Percentiles rank a stretch among this genome's conserved stretches.
These are phyloP conservation scores for Phanerotoma sp. DNA, from an alignment of 2,888 invertebrate species.

Conservation along the genomic window DNA sequence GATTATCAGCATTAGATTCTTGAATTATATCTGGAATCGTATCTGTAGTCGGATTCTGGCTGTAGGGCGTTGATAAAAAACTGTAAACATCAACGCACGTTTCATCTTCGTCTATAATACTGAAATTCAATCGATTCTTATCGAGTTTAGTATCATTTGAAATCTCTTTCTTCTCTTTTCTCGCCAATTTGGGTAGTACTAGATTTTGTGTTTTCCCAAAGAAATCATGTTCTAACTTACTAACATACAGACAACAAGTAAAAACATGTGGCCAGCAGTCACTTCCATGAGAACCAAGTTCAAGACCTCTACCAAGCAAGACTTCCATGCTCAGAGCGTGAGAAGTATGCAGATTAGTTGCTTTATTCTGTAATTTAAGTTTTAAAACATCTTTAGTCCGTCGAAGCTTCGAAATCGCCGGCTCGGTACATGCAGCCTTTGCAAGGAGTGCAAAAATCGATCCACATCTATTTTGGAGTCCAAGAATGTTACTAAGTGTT, in stretches of 20 bases:
- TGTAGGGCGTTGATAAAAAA: slow-evolving; percentile 72
- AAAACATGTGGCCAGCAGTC: slow-evolving; percentile 97
- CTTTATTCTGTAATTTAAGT: slow-evolving; percentile 61
- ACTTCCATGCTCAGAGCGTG: slow-evolving; percentile 93
- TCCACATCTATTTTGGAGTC: slow-evolving; percentile 86
- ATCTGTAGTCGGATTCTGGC: slow-evolving; percentile 60
- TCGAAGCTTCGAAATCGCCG: slow-evolving; percentile 52
- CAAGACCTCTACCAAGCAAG: slow-evolving; percentile 81
- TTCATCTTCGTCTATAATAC: slow-evolving; percentile 69
- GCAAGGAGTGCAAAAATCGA: slow-evolving; percentile 85
- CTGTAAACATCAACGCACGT: slow-evolving; percentile 85
- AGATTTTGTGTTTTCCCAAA: slow-evolving; percentile 81
- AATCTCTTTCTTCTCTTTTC: slow-evolving; percentile 60
- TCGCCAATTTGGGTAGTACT: slow-evolving; percentile 67
- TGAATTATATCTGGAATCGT: slow-evolving; percentile 71
- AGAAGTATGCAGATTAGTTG: slow-evolving; percentile 78
- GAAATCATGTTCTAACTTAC: slow-evolving; percentile 86
- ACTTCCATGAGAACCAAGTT: slow-evolving; percentile 87
- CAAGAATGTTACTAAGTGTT: slow-evolving; percentile 82
- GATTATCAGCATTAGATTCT: slow-evolving; percentile 61
- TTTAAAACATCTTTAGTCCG: slow-evolving; percentile 55
- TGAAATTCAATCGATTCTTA: slow-evolving; percentile 64
- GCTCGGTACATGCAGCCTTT: slow-evolving; percentile 82
- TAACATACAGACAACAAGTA: slow-evolving; percentile 86
- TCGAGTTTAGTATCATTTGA: slow-evolving; percentile 66